phyloP scores from a whole-genome alignment of 2,113 vertebrate species.

The Grallaria varia region DNA sequence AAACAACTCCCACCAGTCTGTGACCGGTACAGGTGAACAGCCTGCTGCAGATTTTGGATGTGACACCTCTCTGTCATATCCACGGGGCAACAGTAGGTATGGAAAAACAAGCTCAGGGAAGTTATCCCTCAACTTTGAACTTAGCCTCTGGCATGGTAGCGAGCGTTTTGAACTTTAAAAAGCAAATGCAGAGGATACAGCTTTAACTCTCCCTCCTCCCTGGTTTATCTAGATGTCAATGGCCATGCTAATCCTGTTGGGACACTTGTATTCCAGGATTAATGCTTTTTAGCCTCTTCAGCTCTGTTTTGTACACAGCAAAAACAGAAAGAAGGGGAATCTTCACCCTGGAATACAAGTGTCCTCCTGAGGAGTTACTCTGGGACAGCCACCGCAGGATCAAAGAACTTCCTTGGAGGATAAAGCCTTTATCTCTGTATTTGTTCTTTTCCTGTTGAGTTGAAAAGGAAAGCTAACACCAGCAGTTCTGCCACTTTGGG shows the following conservation, averaged over 20 bases:
- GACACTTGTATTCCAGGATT: background rate
- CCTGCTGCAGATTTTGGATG: background rate
- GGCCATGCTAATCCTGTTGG: background rate
- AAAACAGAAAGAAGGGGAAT: background rate
- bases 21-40: background rate
- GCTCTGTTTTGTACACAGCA: background rate
- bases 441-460: conserved; percentile 13
- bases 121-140: background rate
- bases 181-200: background rate
- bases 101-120: background rate
- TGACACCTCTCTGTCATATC: background rate
- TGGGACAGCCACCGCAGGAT: background rate
- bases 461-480: background rate
- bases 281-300: background rate
- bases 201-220: background rate
- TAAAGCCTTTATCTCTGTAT: conserved; percentile 21
- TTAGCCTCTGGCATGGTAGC: background rate
- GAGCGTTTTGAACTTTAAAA: background rate
- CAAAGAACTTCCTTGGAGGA: conserved; percentile 14
- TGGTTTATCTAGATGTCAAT: background rate
- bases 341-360: background rate
- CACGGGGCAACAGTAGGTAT: accelerated
- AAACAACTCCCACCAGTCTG: background rate
- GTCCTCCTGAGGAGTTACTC: background rate
- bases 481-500: background rate